phyloP scores from a whole-genome alignment of 2,797 vertebrate genomes.

The Harpagifer antarcticus region DNA sequence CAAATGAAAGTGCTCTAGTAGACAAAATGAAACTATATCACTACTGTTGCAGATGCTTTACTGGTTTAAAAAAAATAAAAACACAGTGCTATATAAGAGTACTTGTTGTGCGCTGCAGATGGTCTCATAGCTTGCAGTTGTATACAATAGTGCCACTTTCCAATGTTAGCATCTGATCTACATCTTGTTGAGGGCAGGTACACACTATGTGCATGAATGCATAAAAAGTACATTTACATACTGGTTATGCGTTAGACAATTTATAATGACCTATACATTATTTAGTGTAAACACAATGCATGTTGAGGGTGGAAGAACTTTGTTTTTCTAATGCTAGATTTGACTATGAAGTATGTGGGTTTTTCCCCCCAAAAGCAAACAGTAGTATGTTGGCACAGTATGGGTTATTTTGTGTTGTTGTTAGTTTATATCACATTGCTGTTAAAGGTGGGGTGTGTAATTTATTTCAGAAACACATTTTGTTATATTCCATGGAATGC shows the following conservation, averaged over 20 bases:
- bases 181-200: constrained; percentile 16
- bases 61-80: not conserved
- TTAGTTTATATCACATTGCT: not conserved
- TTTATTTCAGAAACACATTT: too few relatives aligned
- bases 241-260: not conserved
- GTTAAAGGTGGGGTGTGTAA: too few relatives aligned
- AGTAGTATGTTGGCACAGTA: not conserved
- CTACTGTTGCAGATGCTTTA: not conserved
- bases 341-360: not conserved
- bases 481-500: too few relatives aligned
- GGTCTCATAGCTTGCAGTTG: not conserved
- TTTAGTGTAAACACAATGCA: constrained; percentile 18
- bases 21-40: not conserved
- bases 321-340: not conserved
- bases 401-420: not conserved
- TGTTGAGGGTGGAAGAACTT: not conserved
- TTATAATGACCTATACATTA: constrained; percentile 7
- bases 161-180: not conserved
- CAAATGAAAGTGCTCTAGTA: not conserved
- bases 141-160: constrained; percentile 11
- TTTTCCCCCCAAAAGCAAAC: too few relatives aligned
- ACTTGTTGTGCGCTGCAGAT: constrained; percentile 21
- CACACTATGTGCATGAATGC: constrained; percentile 26
- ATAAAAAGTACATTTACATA: constrained; percentile 26
- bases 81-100: not conserved